A percentile compares a stretch with the other conserved stretches of the same genome.
Conservation (phyloP, 2,113 vertebrate species). For the Pluvialis apricaria region DNA sequence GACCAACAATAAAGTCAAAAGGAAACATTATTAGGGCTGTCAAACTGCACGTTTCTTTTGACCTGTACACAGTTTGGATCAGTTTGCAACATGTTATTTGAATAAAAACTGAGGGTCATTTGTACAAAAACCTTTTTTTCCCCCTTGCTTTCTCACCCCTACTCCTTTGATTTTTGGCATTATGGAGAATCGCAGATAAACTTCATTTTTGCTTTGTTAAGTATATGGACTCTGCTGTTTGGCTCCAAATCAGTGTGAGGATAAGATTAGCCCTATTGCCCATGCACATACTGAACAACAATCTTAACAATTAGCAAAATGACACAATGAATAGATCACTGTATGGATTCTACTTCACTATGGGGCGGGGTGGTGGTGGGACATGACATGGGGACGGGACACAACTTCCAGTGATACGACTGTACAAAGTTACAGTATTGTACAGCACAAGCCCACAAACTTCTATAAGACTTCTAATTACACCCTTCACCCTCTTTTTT, state of each 20-base stretch:
- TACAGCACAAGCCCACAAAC: background rate
- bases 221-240: background rate
- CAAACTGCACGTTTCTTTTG: background rate
- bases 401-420: background rate
- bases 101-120: background rate
- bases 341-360: background rate
- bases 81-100: background rate
- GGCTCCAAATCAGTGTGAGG: background rate
- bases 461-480: background rate
- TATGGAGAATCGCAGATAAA: background rate
- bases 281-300: background rate
- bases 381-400: fast-evolving
- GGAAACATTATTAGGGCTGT: background rate
- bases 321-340: background rate
- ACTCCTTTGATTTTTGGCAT: background rate
- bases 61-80: background rate
- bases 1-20: background rate
- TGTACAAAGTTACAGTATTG: background rate
- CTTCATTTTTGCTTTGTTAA: background rate
- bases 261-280: background rate
- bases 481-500: background rate
- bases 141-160: background rate
- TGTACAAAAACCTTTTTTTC: background rate
- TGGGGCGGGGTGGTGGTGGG: fast-evolving
- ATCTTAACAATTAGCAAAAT: background rate